Percentiles rank a stretch among this genome's conserved stretches.
Evolutionary conservation across 1,140 invertebrate species (phyloP).

Genomic region (Pseudomyrmex concolor): DNA sequence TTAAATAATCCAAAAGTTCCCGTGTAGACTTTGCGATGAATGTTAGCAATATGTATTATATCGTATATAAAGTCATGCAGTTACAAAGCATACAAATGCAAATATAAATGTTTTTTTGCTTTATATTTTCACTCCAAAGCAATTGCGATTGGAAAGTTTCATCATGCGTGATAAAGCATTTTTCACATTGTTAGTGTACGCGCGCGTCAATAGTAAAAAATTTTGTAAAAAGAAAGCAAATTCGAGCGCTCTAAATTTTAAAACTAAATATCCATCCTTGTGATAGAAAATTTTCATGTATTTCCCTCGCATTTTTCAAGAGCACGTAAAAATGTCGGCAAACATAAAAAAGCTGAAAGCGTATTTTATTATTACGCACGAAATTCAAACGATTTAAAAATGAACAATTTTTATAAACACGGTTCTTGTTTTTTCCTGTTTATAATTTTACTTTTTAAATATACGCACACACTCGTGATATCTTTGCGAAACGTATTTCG

Average conservation of each 20-base stretch:
- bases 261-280: neutral
- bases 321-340: neutral
- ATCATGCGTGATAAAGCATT: neutral
- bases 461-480: neutral
- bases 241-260: neutral
- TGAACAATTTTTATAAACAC: constrained; percentile 8
- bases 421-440: neutral
- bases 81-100: too few relatives aligned
- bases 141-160: neutral
- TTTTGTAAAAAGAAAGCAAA: neutral
- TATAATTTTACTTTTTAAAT: neutral
- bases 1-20: constrained; percentile 47
- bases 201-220: constrained; percentile 6
- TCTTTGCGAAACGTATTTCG: too few relatives aligned
- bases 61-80: constrained; percentile 25
- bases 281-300: neutral
- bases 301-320: constrained; percentile 1
- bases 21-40: constrained; percentile 18
- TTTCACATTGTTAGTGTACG: neutral
- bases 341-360: neutral
- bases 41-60: constrained; percentile 8
- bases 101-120: neutral
- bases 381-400: constrained; percentile 12
- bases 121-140: neutral
- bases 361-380: neutral